phyloP scores from a whole-genome alignment of 2,113 vertebrate species.

The Lagopus muta region DNA sequence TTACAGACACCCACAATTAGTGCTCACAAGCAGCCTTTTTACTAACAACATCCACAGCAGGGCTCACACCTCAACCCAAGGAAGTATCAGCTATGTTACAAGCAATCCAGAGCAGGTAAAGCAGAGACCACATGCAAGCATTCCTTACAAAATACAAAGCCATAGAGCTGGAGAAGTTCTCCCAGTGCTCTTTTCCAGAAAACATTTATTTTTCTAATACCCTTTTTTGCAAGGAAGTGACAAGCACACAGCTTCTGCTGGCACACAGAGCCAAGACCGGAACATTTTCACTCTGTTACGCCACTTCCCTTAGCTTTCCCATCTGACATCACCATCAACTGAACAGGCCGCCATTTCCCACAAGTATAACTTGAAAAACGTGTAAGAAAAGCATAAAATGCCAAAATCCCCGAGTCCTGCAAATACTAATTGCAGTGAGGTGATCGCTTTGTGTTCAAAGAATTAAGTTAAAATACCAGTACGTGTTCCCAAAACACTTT shows the following conservation, averaged over 20 bases:
- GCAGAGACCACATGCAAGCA: not conserved
- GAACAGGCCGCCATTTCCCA: not conserved
- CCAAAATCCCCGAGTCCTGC: not conserved
- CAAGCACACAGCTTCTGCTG: not conserved
- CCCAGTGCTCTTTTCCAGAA: not conserved
- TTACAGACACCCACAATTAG: not conserved
- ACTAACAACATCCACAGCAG: not conserved
- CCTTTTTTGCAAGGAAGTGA: not conserved
- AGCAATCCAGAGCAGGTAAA: rapidly evolving
- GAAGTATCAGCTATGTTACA: not conserved
- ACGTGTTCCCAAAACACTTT: not conserved
- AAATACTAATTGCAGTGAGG: not conserved
- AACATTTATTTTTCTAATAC: not conserved
- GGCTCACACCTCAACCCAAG: not conserved
- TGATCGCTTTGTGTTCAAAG: not conserved
- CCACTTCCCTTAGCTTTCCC: not conserved
- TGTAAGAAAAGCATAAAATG: not conserved
- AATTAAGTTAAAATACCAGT: not conserved
- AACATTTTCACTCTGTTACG: not conserved
- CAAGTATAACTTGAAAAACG: not conserved
- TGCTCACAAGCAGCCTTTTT: not conserved
- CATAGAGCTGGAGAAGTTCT: not conserved
- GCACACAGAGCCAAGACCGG: not conserved
- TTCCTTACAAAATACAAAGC: not conserved
- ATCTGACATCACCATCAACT: not conserved